These are phyloP conservation scores for Macrotrachela quadricornifera DNA, from an alignment of 1,140 invertebrate species.

Conservation along the genomic window DNA sequence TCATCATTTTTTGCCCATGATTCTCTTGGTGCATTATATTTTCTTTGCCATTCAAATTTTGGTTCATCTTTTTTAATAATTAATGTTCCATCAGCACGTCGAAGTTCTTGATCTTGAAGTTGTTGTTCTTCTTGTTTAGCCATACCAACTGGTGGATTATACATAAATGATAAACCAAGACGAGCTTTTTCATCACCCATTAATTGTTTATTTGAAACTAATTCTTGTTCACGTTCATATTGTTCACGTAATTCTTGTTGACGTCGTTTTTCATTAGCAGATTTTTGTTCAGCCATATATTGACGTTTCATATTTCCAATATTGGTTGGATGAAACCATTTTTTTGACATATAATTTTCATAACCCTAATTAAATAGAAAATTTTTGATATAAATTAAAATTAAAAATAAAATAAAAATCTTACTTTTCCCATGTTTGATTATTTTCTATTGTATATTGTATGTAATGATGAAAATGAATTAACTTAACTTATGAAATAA, in stretches of 20 bases:
- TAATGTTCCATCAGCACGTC: conserved; percentile 63
- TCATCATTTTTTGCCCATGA: conserved; percentile 16
- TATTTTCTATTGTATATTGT: too few relatives aligned
- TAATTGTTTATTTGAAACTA: conserved; percentile 87
- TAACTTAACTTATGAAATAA: too few relatives aligned
- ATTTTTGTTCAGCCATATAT: conserved; percentile 99
- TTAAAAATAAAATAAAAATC: too few relatives aligned
- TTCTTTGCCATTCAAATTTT: too few relatives aligned
- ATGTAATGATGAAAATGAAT: too few relatives aligned
- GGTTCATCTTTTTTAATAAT: too few relatives aligned
- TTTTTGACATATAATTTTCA: conserved; percentile 99
- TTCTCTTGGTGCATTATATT: too few relatives aligned
- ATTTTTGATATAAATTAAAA: too few relatives aligned
- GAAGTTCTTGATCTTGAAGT: conserved; percentile 16
- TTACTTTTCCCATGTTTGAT: too few relatives aligned
- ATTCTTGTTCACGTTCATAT: conserved; percentile 95
- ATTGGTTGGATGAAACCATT: conserved; percentile 96
- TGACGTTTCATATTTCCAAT: conserved; percentile 91
- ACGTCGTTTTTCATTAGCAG: conserved; percentile 84
- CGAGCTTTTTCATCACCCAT: conserved; percentile 96
- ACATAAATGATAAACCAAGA: conserved; percentile 96
- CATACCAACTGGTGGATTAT: conserved; percentile 69
- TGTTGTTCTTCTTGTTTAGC: neutral
- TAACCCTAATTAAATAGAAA: conserved; percentile 48
- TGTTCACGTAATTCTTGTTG: conserved; percentile 84